Base-by-base conservation (phyloP, 1,140 invertebrate genomes). In the Drosophila kanapiae region DNA sequence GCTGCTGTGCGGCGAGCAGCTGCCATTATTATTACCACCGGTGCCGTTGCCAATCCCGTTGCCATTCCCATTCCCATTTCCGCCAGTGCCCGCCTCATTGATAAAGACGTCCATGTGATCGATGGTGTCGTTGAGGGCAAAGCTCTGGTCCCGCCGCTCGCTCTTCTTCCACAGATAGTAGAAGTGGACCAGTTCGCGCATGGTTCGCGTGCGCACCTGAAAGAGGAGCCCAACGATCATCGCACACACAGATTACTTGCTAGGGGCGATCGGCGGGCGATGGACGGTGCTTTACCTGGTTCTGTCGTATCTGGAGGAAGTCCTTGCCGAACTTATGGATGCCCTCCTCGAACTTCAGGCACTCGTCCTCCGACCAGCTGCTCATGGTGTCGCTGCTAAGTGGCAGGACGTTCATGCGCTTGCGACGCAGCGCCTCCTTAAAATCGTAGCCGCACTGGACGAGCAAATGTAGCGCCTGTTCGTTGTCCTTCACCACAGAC, bases 141-240 rank as follows among this genome's bases (percentile, higher is more conserved):
- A 92, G 69, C 87, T 85, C 18, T 91, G 83, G 96, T 99, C 99
- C 93, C 99, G 98, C 43, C 99, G 94, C 93, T 99, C 98, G 51
- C 98, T 99, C 94, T 99, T 99, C 93, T 99, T 99, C 98, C 98
- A 99, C 35, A 99, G 95, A 92, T 99, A 99, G 94, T 99, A 99
- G 94, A 99, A 99, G 91, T 99, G 98, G 40, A 99, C 98, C 49
- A 99, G 94, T 94, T 99, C 99, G 31, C 98, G 97, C 29, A 99
- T 98, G n/a, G 98, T 98, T 91, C 98, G 94, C 53, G 98, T 99
- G 90, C 96, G 95, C 18, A 98, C 96, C 91, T 92, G 64, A 75
- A 85, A 86, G 51, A 56, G 48, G 47, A 63, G 57, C 40, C 40
- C 58, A 75, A 53, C 33, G 43, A 53, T 37, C 51, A 54, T 54